Percentiles rank a stretch among this genome's conserved stretches.
Evolutionary conservation across 2,888 invertebrate genomes (phyloP).

Genomic region (Orchesellides sinensis): DNA sequence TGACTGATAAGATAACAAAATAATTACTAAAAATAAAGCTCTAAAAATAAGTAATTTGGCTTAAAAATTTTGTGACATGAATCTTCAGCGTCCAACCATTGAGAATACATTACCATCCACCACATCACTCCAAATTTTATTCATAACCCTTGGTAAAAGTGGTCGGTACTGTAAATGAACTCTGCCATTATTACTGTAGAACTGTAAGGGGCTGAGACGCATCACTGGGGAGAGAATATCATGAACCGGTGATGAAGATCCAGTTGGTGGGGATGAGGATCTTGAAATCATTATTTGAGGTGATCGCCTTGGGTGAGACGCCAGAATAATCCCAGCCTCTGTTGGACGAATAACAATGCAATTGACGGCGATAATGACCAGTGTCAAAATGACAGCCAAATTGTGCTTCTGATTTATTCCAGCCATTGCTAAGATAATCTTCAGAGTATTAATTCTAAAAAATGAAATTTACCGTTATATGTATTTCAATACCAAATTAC

Average conservation of each 20-base stretch:
- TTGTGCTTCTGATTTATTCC: no score
- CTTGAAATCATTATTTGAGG: not conserved
- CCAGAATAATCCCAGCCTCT: not conserved
- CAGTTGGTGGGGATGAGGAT: not conserved
- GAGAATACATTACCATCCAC: no score
- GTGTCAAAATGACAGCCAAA: no score
- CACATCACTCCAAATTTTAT: conserved; percentile 7
- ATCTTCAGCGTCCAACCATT: not conserved
- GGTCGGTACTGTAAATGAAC: conserved; percentile 25
- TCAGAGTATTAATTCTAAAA: no score
- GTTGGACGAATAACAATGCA: not conserved
- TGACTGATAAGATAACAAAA: not conserved
- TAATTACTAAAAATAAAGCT: not conserved
- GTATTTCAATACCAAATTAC: not conserved
- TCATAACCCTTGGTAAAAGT: conserved; percentile 5
- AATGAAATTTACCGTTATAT: not conserved
- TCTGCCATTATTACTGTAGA: conserved; percentile 34
- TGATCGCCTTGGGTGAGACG: not conserved
- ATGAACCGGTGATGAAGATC: not conserved
- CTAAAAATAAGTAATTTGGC: not conserved
- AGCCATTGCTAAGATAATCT: no score
- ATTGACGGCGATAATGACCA: not conserved
- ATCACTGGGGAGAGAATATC: conserved; percentile 36
- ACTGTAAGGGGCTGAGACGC: conserved; percentile 30
- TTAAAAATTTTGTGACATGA: not conserved